Percentiles rank a stretch among this genome's conserved stretches.
Conservation (phyloP, 2,113 vertebrate species). For the Collichthys lucidus region DNA sequence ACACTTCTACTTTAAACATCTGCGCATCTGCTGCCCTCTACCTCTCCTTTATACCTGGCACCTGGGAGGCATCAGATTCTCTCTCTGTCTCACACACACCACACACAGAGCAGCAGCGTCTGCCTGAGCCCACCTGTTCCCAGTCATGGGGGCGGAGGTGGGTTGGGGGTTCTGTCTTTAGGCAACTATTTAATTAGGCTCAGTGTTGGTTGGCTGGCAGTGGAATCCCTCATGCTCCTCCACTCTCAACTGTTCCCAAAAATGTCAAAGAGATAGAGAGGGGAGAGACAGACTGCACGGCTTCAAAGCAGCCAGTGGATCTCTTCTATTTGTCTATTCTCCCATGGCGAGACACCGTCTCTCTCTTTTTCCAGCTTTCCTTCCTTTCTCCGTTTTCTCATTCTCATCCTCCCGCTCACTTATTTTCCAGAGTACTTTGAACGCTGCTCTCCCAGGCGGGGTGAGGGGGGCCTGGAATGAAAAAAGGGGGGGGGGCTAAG, state of each 20-base stretch:
- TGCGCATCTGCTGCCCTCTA: constrained; percentile 17
- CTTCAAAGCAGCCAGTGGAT: constrained; percentile 60
- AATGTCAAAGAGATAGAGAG: constrained; percentile 58
- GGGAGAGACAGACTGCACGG: constrained; percentile 39
- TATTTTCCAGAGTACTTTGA: too few species aligned
- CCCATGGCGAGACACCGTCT: constrained; percentile 38
- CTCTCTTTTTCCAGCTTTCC: constrained; percentile 1
- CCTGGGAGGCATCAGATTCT: not conserved
- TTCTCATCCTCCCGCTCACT: constrained; percentile 24
- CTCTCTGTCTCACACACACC: not conserved
- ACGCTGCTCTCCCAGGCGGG: not conserved
- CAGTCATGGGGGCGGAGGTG: constrained; percentile 2
- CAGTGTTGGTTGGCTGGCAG: constrained; percentile 44
- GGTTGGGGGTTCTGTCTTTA: constrained; percentile 50
- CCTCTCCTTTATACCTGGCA: constrained; percentile 36
- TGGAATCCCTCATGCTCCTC: constrained; percentile 52
- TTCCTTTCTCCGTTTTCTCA: not conserved
- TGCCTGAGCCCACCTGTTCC: constrained; percentile 58
- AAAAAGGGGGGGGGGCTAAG: not conserved
- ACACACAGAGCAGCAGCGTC: constrained; percentile 8
- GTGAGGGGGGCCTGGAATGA: constrained; percentile 15
- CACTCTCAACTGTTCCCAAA: constrained; percentile 45
- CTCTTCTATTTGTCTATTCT: constrained; percentile 55
- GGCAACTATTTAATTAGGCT: constrained; percentile 77
- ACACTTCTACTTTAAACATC: too few species aligned